Conservation (phyloP, 2,113 vertebrate species). For the Gambusia holbrooki region DNA sequence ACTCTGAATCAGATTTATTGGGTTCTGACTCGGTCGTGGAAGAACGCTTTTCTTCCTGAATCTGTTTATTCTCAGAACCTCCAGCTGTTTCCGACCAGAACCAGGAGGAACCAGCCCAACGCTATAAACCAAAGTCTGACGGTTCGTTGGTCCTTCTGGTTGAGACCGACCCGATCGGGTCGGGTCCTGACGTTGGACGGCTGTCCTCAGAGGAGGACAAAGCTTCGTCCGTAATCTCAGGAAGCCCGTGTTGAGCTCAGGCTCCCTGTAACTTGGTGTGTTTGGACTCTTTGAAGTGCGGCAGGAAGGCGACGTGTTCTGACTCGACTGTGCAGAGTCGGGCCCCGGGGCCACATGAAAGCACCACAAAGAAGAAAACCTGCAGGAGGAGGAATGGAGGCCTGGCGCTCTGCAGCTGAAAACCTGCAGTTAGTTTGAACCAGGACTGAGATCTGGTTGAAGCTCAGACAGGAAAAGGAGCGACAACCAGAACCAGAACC, state of each 20-base stretch:
- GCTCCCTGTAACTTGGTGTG: neutral
- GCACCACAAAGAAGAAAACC: constrained; percentile 11
- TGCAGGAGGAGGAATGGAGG: constrained; percentile 5
- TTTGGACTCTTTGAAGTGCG: constrained; percentile 34
- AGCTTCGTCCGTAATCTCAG: constrained; percentile 20
- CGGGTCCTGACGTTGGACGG: neutral
- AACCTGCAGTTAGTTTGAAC: neutral
- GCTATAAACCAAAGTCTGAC: neutral
- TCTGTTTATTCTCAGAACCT: too few relatives aligned
- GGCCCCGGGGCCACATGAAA: constrained; percentile 26
- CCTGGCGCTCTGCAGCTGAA: constrained; percentile 1
- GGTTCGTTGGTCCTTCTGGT: neutral
- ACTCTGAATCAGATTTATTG: neutral
- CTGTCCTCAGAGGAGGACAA: neutral
- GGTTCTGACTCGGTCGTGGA: neutral
- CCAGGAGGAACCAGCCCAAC: neutral
- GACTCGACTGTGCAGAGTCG: constrained; percentile 42
- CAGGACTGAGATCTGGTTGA: neutral
- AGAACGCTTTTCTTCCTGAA: too few relatives aligned
- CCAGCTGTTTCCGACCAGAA: neutral
- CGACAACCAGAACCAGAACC: too few relatives aligned
- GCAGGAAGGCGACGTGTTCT: constrained; percentile 66
- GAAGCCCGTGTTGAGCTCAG: neutral
- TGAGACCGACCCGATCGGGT: neutral
- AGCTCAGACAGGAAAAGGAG: neutral